Evolutionary conservation across 2,888 invertebrate species (phyloP), one percentile per base, ranked within the genome.

Genomic region (Cantharis nigra): DNA sequence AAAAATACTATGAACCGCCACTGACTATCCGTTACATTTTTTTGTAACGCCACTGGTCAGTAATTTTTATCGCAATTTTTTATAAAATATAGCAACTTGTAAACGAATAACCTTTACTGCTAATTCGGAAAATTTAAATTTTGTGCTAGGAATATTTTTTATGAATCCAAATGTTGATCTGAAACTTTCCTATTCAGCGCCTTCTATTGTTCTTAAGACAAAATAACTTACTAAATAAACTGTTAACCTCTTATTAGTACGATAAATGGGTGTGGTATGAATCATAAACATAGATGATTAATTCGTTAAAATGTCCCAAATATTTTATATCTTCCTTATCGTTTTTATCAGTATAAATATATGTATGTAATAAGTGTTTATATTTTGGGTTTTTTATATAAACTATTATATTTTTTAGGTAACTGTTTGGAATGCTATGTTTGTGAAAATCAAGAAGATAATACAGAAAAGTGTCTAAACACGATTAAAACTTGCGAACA

Each of bases 401-500:
- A 7, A 14, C 63, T 2, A 63, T 18, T n/a, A 81, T 79, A 81
- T 78, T 80, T 89, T 89, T 72, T 87, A 94, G 94, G 90, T 83
- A 85, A 88, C 18, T 73, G 75, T 81, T 90, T 98, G 81, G 98
- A 98, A 90, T 99, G 98, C 88, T 98, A 98, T 87, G 97, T 98
- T 13, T 99, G 98, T 88, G 92, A 94, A 80, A 93, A 96, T 83
- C 98, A 99, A 90, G 97, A 97, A 82, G 94, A 95, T 82, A 98
- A 98, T 87, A 92, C 91, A 71, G 97, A 96, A 81, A 98, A 99
- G 89, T 99, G 98, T 88, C 90, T 95, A 3, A 96, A 95, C 85
- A 97, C 97, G 0, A 96, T 98, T 9, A 95, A 94, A 88, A 96
- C 96, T 10, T 99, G 98, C 87, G 95, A 96, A 81, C 93, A 94